Evolutionary conservation across 2,113 vertebrate genomes (phyloP).

Genomic region (Periophthalmus modestus): DNA sequence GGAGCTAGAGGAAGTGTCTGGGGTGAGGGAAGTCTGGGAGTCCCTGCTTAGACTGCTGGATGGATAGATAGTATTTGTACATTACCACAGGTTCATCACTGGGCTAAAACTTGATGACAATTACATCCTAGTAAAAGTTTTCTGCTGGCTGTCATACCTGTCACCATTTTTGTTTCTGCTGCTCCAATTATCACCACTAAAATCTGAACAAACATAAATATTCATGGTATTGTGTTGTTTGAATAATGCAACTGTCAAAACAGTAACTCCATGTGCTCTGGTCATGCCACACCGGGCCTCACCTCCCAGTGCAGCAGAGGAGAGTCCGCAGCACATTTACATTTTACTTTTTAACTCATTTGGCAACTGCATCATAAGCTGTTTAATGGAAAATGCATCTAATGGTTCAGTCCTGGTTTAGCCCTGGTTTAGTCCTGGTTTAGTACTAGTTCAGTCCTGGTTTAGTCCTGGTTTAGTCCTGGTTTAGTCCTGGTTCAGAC

Average conservation of each 20-base stretch:
- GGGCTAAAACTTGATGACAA: no score
- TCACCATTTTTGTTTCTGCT: background rate
- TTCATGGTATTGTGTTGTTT: background rate
- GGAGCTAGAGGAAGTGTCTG: no score
- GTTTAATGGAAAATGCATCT: background rate
- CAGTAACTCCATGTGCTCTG: background rate
- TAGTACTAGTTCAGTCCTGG: no score
- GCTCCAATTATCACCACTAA: background rate
- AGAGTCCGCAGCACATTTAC: background rate
- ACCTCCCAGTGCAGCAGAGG: background rate
- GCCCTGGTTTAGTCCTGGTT: no score
- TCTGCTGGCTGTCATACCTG: background rate
- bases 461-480: no score
- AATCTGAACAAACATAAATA: background rate
- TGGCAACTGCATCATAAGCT: background rate
- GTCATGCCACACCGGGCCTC: background rate
- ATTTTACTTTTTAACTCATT: conserved; percentile 3
- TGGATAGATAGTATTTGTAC: no score
- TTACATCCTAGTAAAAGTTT: background rate
- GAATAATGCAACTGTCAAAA: background rate
- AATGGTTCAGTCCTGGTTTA: no score
- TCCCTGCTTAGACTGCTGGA: no score
- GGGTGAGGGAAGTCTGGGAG: no score
- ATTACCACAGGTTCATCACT: no score
- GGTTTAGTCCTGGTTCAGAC: no score